Base-by-base conservation (phyloP, 2,797 vertebrate species). In the Ctenopoma kingsleyae region DNA sequence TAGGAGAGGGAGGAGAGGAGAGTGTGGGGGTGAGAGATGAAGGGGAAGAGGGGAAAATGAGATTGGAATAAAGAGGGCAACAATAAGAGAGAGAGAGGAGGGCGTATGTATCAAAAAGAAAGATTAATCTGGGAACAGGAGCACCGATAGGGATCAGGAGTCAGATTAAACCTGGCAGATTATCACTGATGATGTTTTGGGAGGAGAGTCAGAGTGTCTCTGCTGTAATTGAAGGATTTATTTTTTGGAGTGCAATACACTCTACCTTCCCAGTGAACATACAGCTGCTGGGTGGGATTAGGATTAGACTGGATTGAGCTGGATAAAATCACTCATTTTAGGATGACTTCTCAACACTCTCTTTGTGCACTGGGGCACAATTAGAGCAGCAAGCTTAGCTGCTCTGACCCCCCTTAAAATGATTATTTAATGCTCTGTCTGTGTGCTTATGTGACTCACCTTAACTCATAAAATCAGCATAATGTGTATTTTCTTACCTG, bases 111-210 rank as follows among this genome's bases (percentile, higher is more conserved):
- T 78, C 50, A 65, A 44, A 85, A 38, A 58, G 53, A 50, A 47
- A 78, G 83, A 88, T 90, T 89, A 91, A 38, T 74, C 25, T 40
- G 52, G 61, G 65, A 77, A 71, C 50, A 71, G 74, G 65, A 71
- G 22, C 71, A 52, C 30, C 44, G 69, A 69, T 47, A 27, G 43
- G 77, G 67, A 83, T 83, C 70, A 84, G 49, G 80, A 68, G 56
- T 68, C 76, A 76, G 89, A 91, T 88, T 90, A 86, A 84, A 85
- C 41, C 71, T 71, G 58, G 60, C 44, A 84, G 86, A 91, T 86
- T 82, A 90, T 74, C 59, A 58, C 15, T 3, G 61, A 78, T 80
- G 82, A 81, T 83, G 76, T 85, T 90, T 86, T 86, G 56, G 68
- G 64, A 78, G 69, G 49, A 80, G 74, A 81, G 80, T 76, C 68